Conservation (phyloP, 1,140 invertebrate genomes). For the Conus betulinus region DNA sequence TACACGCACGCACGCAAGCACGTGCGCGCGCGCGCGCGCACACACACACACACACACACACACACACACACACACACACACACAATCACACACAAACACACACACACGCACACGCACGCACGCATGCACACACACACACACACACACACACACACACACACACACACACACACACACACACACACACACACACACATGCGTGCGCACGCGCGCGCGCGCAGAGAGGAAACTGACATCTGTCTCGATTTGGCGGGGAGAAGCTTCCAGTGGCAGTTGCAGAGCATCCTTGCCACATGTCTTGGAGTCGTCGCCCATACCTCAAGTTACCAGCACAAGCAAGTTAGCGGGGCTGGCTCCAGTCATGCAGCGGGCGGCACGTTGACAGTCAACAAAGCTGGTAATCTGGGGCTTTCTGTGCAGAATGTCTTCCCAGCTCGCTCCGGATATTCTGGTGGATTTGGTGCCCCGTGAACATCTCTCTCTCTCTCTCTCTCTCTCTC, state of each 20-base stretch:
- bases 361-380: too few relatives aligned
- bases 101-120: not conserved
- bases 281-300: too few relatives aligned
- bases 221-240: too few relatives aligned
- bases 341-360: too few relatives aligned
- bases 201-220: not conserved
- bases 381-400: not conserved
- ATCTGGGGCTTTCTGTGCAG: not conserved
- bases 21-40: not conserved
- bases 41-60: constrained; percentile 8
- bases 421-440: not conserved
- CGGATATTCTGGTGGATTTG: not conserved
- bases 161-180: not conserved
- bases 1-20: not conserved
- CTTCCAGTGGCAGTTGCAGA: too few relatives aligned
- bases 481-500: not conserved
- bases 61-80: not conserved
- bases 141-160: constrained; percentile 3
- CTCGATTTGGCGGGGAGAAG: too few relatives aligned
- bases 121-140: not conserved
- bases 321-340: not conserved
- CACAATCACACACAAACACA: too few relatives aligned
- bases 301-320: too few relatives aligned
- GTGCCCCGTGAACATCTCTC: not conserved
- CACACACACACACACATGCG: too few relatives aligned